Evolutionary conservation across 2,888 invertebrate genomes (phyloP).

Genomic region (Julus scandinavius): DNA sequence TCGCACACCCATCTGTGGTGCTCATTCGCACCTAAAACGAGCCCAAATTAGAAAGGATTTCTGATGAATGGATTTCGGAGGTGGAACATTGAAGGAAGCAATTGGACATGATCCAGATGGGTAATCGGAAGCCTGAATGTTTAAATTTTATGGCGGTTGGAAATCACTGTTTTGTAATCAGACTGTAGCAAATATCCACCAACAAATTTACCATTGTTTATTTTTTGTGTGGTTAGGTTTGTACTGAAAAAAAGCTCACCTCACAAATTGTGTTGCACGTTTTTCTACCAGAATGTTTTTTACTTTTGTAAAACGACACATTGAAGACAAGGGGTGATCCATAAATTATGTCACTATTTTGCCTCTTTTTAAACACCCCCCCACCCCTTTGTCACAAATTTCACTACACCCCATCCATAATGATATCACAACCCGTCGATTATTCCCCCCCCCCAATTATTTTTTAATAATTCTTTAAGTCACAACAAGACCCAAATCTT

Average conservation of each 20-base stretch:
- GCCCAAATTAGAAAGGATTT: not conserved
- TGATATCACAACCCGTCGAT: too few species aligned
- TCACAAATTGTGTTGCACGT: not conserved
- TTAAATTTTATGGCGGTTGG: not conserved
- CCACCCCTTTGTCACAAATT: too few species aligned
- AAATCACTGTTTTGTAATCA: not conserved
- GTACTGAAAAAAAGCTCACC: not conserved
- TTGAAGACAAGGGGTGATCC: too few species aligned
- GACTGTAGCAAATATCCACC: not conserved
- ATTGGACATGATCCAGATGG: not conserved
- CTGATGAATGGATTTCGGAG: not conserved
- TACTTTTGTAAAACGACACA: not conserved
- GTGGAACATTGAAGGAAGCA: not conserved
- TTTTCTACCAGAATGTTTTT: not conserved
- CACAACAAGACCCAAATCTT: too few species aligned
- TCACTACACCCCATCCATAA: too few species aligned
- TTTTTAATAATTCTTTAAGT: too few species aligned
- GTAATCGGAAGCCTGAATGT: not conserved
- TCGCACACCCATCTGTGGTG: not conserved
- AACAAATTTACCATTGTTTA: not conserved
- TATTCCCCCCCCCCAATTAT: too few species aligned
- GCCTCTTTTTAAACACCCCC: too few species aligned
- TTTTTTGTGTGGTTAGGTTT: not conserved
- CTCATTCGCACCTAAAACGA: not conserved
- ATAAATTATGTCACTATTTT: too few species aligned